Percentiles rank a stretch among this genome's conserved stretches.
Conservation (phyloP, 2,888 invertebrate genomes). For the Aplocera efformata region DNA sequence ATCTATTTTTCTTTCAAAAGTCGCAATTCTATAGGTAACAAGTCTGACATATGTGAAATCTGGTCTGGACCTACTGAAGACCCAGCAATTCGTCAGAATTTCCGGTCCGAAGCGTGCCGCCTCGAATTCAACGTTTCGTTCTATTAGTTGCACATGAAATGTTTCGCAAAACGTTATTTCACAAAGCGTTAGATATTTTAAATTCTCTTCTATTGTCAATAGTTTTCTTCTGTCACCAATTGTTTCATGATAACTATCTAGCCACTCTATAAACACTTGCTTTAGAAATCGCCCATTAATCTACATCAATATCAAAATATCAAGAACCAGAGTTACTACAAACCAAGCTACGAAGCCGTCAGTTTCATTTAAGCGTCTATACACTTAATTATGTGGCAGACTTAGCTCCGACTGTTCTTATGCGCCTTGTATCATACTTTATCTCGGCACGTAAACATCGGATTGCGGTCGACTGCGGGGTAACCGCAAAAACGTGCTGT, state of each 20-base stretch:
- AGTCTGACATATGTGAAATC: conserved; percentile 33
- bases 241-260: too few species aligned
- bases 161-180: conserved; percentile 30
- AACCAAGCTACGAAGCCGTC: too few species aligned
- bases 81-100: conserved; percentile 57
- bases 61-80: conserved; percentile 37
- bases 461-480: conserved; percentile 22
- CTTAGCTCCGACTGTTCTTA: neutral
- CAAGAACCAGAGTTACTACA: too few species aligned
- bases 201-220: too few species aligned
- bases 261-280: too few species aligned
- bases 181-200: too few species aligned
- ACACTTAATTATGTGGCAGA: too few species aligned
- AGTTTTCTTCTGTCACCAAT: too few species aligned
- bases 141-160: conserved; percentile 34
- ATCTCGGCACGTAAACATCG: conserved; percentile 15
- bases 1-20: conserved; percentile 1
- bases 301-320: too few species aligned
- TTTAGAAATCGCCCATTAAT: too few species aligned
- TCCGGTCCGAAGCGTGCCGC: conserved; percentile 38
- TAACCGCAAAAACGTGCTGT: conserved; percentile 14
- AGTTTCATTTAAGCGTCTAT: too few species aligned
- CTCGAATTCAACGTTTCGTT: conserved; percentile 28
- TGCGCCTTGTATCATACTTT: conserved; percentile 8
- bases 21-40: conserved; percentile 18